Evolutionary conservation across 2,797 vertebrate species (phyloP), one percentile per base, ranked within the genome.

Genomic region (Denticeps clupeoides): DNA sequence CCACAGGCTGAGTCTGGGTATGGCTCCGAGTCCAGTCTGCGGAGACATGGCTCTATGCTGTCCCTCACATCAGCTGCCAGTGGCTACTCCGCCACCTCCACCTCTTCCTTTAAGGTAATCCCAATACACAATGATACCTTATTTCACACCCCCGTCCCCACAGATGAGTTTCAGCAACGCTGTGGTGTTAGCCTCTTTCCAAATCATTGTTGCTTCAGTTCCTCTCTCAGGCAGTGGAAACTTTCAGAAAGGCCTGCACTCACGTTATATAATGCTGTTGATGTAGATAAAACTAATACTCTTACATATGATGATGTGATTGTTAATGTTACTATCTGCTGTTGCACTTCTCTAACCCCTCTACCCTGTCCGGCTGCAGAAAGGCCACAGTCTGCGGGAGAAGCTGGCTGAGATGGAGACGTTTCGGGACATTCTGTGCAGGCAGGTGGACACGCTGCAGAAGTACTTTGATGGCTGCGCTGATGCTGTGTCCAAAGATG

Each of bases 391-490:
- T 71, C 83, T 98, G 62, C 87, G 87, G 8, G 93, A 98, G 71
- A 98, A 98, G 67, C 77, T 98, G 64, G 88, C 93, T 32, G 94
- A 98, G 81, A 97, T 98, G 93, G 94, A 96, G 79, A 97, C 93
- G 3, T 98, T 98, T 68, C 83, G 92, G 64, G 94, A 98, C 64
- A 98, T 98, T 71, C 74, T 98, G 26, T 98, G 94, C 71, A 83
- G 91, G 83, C 94, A 96, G 68, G 91, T 98, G 52, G 93, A 98
- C 79, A 98, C 91, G 10, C 79, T 97, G 25, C 94, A 98, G 73
- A 93, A 89, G 64, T 97, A 85, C 69, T 98, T 98, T 51, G 93
- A 98, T 79, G 85, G 80, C 37, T 98, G 92, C 55, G 88, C 91
- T 4, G 90, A 90, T 66, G 85, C 71, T 2, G 87, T 92, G 62